Evolutionary conservation across 1,140 invertebrate species (phyloP).

Genomic region (Scaptomyza pallida): DNA sequence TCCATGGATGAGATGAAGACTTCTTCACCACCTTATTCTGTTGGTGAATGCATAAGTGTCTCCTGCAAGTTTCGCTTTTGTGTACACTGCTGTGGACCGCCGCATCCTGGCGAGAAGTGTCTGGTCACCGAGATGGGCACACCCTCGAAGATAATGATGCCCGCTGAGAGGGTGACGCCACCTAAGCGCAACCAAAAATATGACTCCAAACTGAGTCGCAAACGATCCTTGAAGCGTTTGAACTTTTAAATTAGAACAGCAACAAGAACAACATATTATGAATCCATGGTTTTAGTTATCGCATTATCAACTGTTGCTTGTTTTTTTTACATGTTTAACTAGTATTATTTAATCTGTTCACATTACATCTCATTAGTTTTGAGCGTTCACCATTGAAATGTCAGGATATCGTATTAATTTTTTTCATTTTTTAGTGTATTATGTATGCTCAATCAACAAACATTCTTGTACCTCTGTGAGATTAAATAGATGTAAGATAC

Average conservation of each 20-base stretch:
- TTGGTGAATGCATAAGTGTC: conserved; percentile 61
- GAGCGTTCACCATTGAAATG: conserved; percentile 26
- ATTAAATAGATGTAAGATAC: conserved; percentile 65
- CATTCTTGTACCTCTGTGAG: conserved; percentile 70
- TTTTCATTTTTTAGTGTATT: conserved; percentile 23
- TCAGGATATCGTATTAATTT: conserved; percentile 47
- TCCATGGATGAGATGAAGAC: conserved; percentile 59
- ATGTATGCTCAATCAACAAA: conserved; percentile 50
- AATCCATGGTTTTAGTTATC: conserved; percentile 26
- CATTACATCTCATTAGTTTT: conserved; percentile 16
- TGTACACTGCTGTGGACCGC: conserved; percentile 49
- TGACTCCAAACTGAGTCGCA: conserved; percentile 60
- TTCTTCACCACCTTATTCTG: conserved; percentile 27
- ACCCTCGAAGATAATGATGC: conserved; percentile 69
- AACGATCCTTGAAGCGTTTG: conserved; percentile 67
- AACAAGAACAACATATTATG: conserved; percentile 11
- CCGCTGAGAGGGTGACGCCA: conserved; percentile 57
- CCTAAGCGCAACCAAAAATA: conserved; percentile 54
- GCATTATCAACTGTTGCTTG: conserved; percentile 16
- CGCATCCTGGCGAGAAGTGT: conserved; percentile 66
- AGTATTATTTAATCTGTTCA: conserved; percentile 52
- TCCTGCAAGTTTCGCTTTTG: conserved; percentile 63
- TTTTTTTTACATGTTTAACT: conserved; percentile 41
- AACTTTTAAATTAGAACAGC: conserved; percentile 53
- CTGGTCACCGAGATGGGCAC: conserved; percentile 69